Evolutionary conservation across 2,797 vertebrate genomes (phyloP), one percentile per base, ranked within the genome.

Genomic region (Acropternis orthonyx): DNA sequence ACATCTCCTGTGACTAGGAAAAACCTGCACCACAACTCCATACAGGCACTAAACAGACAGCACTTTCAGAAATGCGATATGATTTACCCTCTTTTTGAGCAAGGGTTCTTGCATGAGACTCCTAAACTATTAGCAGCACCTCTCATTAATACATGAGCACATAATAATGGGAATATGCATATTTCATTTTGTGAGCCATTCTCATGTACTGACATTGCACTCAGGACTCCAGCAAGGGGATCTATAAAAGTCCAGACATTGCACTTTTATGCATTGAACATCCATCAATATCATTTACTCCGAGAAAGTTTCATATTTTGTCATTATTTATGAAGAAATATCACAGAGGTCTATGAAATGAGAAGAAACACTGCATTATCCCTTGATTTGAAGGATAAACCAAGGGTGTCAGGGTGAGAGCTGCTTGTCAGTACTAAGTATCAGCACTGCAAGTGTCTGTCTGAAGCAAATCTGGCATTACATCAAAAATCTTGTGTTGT

Each of bases 171-270:
- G 36, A 90, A 93, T 71, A 88, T 77, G 46, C 44, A 93, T 93
- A 84, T 92, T 93, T 92, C 56, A 96, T 89, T 92, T 85, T 81
- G 74, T 36, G 44, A 92, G 66, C 83, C 66, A 51, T 73, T 93
- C 80, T 75, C 55, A 59, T 9, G 55, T 69, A 74, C 68, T 27
- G 69, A 43, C 23, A 39, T 71, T 77, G 66, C 30, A 75, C 83
- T 66, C 30, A 85, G 39, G 69, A 67, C 37, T 87, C 39, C 18
- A 55, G 14, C 27, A 28, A 86, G 49, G 15, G 12, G 28, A 62
- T 92, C 67, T 71, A 6, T 61, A 44, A 28, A 76, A 90, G 89
- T 69, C 58, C 71, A 76, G 46, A 46, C 32, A 37, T 48, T 32
- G 58, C 51, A 67, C 41, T 81, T 75, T 12, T 34, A 78, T 1